A percentile compares a stretch with the other conserved stretches of the same genome.
Conservation (phyloP, 2,797 vertebrate genomes). For the Pachyuromys duprasi region DNA sequence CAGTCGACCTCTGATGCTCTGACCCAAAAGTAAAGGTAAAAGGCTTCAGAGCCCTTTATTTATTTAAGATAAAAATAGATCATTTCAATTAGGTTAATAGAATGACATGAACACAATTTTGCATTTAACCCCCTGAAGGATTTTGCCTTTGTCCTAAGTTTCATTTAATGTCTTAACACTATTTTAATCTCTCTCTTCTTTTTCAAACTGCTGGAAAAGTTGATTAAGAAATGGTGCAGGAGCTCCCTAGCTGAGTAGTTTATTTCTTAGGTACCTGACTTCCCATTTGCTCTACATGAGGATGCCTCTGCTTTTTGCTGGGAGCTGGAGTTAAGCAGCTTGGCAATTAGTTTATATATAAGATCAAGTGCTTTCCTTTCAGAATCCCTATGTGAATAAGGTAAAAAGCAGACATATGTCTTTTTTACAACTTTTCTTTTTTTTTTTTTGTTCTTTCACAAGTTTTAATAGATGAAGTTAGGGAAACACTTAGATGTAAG, state of each 20-base stretch:
- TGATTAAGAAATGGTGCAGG: background rate
- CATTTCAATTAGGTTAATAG: background rate
- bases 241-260: background rate
- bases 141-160: background rate
- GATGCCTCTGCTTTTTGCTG: background rate
- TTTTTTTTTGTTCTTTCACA: conserved; percentile 48
- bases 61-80: conserved; percentile 3
- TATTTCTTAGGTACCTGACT: background rate
- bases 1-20: background rate
- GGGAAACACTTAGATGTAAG: conserved; percentile 31
- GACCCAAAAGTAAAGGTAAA: background rate
- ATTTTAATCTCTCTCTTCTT: background rate
- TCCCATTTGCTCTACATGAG: background rate
- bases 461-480: conserved; percentile 50
- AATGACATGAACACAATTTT: conserved; percentile 23
- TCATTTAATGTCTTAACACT: background rate
- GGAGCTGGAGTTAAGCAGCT: background rate
- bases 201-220: background rate
- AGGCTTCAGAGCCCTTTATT: background rate
- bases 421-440: background rate
- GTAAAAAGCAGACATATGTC: background rate
- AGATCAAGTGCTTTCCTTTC: background rate
- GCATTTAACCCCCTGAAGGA: background rate
- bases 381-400: background rate
- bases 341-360: background rate